phyloP scores from a whole-genome alignment of 2,797 vertebrate species.

The Psittacula derbiana region DNA sequence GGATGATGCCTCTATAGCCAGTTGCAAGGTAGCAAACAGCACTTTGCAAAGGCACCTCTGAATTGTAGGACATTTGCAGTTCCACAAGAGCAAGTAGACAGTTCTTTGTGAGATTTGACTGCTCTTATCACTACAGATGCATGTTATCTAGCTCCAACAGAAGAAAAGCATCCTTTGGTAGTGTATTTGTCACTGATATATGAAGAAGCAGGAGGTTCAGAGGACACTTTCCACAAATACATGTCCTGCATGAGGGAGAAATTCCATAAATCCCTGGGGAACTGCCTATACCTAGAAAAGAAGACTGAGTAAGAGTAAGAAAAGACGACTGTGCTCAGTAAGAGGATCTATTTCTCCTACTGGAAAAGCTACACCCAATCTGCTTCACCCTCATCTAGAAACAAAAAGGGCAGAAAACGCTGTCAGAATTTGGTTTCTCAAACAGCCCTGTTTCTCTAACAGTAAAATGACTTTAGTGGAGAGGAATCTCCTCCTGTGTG shows the following conservation, averaged over 20 bases:
- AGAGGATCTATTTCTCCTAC: background rate
- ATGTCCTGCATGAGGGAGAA: background rate
- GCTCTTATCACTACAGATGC: background rate
- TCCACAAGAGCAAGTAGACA: background rate
- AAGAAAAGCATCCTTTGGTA: background rate
- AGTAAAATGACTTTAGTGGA: background rate
- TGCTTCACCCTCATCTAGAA: background rate
- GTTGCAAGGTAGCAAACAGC: background rate
- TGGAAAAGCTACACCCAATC: background rate
- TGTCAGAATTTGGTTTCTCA: background rate
- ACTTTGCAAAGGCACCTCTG: background rate
- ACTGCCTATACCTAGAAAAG: background rate
- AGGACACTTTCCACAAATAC: background rate
- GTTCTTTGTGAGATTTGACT: background rate
- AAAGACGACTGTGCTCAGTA: background rate
- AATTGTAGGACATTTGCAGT: background rate
- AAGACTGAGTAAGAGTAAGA: background rate
- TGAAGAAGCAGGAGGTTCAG: background rate
- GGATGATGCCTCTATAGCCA: background rate
- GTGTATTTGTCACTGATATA: background rate
- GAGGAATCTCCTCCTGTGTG: conserved; percentile 3
- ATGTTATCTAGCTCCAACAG: background rate
- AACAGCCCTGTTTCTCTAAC: background rate
- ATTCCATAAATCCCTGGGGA: background rate
- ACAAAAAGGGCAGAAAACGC: background rate